These are phyloP conservation scores for Oryzias celebensis DNA, from an alignment of 2,113 vertebrate genomes.

Conservation along the genomic window DNA sequence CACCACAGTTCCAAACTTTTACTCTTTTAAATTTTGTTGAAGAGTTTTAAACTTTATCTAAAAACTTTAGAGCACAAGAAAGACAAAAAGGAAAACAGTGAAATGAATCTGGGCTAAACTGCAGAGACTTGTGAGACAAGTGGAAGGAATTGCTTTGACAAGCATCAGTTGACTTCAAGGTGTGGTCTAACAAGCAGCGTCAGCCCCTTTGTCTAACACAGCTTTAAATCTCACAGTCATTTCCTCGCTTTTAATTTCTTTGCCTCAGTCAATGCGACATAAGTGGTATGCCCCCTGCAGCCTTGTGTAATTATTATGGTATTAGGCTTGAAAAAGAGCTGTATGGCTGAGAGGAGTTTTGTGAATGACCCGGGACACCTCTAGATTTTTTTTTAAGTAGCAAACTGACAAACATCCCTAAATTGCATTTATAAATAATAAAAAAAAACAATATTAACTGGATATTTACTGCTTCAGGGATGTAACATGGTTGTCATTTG, in stretches of 20 bases:
- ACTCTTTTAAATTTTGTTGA: neutral
- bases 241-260: slow-evolving; percentile 78
- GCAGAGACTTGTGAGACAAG: slow-evolving; percentile 37
- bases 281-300: slow-evolving; percentile 72
- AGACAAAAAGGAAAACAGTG: slow-evolving; percentile 26
- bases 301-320: slow-evolving; percentile 78
- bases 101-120: slow-evolving; percentile 34
- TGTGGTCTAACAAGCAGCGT: slow-evolving; percentile 51
- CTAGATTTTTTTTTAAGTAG: neutral
- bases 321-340: slow-evolving; percentile 72
- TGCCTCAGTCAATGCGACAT: slow-evolving; percentile 41
- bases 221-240: slow-evolving; percentile 66
- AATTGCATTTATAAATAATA: neutral
- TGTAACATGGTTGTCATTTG: slow-evolving; percentile 39
- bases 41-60: slow-evolving; percentile 1
- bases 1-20: neutral
- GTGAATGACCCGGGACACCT: slow-evolving; percentile 18
- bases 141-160: slow-evolving; percentile 72
- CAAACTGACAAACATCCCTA: slow-evolving; percentile 3
- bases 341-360: slow-evolving; percentile 62
- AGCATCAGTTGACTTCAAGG: slow-evolving; percentile 64
- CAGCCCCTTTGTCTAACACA: slow-evolving; percentile 67
- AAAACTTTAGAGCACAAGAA: slow-evolving; percentile 17
- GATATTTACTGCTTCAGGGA: slow-evolving; percentile 27
- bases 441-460: too few relatives aligned